phyloP scores from a whole-genome alignment of 2,113 vertebrate species.

The Grammomys dolichurus region DNA sequence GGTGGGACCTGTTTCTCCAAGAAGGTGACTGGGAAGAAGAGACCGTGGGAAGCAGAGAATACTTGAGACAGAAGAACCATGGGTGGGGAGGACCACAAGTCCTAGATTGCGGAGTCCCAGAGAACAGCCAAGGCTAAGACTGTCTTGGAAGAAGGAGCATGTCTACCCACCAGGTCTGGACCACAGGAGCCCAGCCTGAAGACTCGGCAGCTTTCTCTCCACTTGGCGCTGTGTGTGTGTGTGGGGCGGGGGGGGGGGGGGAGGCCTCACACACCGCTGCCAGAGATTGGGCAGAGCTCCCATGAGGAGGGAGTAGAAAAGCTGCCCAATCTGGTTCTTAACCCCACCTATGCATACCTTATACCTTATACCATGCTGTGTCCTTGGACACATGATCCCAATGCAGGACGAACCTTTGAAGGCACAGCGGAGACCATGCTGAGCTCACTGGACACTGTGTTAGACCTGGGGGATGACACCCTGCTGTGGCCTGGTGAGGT shows the following conservation, averaged over 20 bases:
- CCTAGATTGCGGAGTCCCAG: not conserved
- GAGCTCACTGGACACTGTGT: constrained; percentile 93
- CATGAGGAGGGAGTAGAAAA: not conserved
- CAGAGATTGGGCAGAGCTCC: not conserved
- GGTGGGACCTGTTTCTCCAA: not conserved
- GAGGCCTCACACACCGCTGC: not conserved
- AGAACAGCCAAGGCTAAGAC: not conserved
- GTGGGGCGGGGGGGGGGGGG: too few relatives aligned
- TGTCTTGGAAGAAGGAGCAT: not conserved
- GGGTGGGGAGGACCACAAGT: not conserved
- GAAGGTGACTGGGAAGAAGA: not conserved
- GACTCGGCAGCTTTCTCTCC: not conserved
- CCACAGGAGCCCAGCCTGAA: not conserved
- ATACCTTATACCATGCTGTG: not conserved
- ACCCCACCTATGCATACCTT: rapidly evolving
- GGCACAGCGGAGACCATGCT: constrained; percentile 96
- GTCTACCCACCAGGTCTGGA: not conserved
- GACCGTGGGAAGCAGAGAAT: not conserved
- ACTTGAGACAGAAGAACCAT: not conserved
- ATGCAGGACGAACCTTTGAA: constrained; percentile 95
- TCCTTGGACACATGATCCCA: not conserved
- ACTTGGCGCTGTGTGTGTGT: not conserved
- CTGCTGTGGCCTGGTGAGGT: constrained; percentile 95
- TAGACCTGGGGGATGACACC: constrained; percentile 91
- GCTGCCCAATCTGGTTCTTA: not conserved